Evolutionary conservation across 2,888 invertebrate genomes (phyloP).

Genomic region (Cheilosia soror): DNA sequence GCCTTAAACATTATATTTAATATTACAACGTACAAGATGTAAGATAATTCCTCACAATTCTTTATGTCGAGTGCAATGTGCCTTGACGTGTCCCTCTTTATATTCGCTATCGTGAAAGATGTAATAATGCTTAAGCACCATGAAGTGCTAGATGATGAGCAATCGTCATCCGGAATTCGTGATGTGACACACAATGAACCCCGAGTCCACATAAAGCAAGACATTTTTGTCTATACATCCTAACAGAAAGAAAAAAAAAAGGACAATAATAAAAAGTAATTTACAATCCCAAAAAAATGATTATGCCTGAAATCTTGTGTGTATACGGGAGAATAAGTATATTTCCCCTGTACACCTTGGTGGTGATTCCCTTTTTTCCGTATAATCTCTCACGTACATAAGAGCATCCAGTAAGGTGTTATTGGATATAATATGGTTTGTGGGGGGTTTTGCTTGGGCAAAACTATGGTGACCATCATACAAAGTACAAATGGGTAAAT

Average conservation of each 20-base stretch:
- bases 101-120: slow-evolving; percentile 59
- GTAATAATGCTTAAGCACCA: slow-evolving; percentile 71
- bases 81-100: slow-evolving; percentile 47
- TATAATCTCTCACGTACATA: slow-evolving; percentile 56
- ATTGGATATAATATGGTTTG: slow-evolving; percentile 69
- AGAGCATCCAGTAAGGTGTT: slow-evolving; percentile 48
- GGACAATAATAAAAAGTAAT: slow-evolving; percentile 71
- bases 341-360: slow-evolving; percentile 29
- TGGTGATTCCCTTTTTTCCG: slow-evolving; percentile 17
- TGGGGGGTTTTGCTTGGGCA: slow-evolving; percentile 43
- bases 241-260: slow-evolving; percentile 38
- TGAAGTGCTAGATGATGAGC: slow-evolving; percentile 69
- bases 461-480: slow-evolving; percentile 59
- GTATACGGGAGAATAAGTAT: slow-evolving; percentile 26
- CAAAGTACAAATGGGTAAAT: slow-evolving; percentile 69
- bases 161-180: slow-evolving; percentile 70
- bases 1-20: slow-evolving; percentile 41
- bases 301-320: slow-evolving; percentile 70
- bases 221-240: not conserved
- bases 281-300: slow-evolving; percentile 73
- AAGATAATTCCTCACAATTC: slow-evolving; percentile 30
- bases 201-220: slow-evolving; percentile 4
- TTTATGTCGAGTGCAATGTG: slow-evolving; percentile 34
- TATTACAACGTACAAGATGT: slow-evolving; percentile 23
- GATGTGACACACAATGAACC: slow-evolving; percentile 61